phyloP scores from a whole-genome alignment of 2,888 invertebrate species.

The Mesoligia furuncula region DNA sequence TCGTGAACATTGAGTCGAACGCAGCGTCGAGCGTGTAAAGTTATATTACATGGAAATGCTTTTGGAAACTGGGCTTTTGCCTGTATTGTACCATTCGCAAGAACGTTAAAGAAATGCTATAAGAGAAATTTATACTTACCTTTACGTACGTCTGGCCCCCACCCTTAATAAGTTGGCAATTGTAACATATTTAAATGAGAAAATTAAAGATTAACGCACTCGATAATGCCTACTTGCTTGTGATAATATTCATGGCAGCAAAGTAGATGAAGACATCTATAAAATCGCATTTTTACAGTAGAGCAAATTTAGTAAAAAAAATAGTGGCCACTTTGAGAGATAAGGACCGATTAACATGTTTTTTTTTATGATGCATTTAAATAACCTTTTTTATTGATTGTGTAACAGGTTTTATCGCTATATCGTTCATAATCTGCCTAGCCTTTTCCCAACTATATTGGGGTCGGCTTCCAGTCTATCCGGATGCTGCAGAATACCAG shows the following conservation, averaged over 20 bases:
- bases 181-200: conserved; percentile 4
- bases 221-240: background rate
- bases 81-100: background rate
- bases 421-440: too few species aligned
- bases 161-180: background rate
- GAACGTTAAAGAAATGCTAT: background rate
- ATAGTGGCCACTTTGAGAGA: too few species aligned
- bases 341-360: too few species aligned
- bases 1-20: background rate
- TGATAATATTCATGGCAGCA: background rate
- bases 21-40: background rate
- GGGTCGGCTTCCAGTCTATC: too few species aligned
- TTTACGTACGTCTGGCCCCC: background rate
- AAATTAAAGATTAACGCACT: background rate
- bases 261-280: too few species aligned
- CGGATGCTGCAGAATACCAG: too few species aligned
- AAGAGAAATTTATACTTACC: background rate
- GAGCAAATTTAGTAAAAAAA: too few species aligned
- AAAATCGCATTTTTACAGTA: too few species aligned
- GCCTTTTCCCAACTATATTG: too few species aligned
- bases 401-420: too few species aligned
- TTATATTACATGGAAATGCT: background rate
- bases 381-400: too few species aligned
- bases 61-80: background rate
- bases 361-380: too few species aligned